Evolutionary conservation across 2,888 invertebrate species (phyloP).

Genomic region (Himalopsyche kuldschensis): DNA sequence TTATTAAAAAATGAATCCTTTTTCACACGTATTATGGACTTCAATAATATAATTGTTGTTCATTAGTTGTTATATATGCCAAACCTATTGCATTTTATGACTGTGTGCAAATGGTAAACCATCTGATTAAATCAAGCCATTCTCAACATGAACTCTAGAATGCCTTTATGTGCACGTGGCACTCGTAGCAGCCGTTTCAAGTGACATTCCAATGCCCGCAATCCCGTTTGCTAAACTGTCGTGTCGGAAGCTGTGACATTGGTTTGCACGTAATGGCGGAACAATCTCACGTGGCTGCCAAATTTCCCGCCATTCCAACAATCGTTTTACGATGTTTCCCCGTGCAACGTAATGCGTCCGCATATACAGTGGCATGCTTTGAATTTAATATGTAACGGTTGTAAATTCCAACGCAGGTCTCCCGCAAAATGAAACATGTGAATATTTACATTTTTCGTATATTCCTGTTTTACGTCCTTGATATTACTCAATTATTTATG

Average conservation of each 20-base stretch:
- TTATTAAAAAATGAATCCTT: too few species aligned
- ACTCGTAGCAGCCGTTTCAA: background rate
- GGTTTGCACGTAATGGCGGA: background rate
- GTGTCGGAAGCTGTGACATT: background rate
- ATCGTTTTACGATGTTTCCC: background rate
- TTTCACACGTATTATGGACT: too few species aligned
- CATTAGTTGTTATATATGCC: too few species aligned
- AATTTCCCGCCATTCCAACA: background rate
- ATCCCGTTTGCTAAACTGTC: background rate
- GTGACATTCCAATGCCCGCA: background rate
- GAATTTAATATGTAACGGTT: too few species aligned
- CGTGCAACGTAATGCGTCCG: background rate
- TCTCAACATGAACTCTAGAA: background rate
- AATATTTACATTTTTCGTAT: too few species aligned
- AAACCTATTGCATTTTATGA: too few species aligned
- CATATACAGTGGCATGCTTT: background rate
- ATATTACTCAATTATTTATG: too few species aligned
- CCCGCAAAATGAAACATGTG: too few species aligned
- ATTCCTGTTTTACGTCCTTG: too few species aligned
- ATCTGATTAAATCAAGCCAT: background rate
- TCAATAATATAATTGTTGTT: too few species aligned
- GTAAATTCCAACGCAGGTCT: too few species aligned
- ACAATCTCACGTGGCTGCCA: background rate
- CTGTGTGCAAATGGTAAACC: background rate
- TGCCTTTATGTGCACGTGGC: background rate